Evolutionary conservation across 2,888 invertebrate species (phyloP).

Genomic region (Dynastes tityus): DNA sequence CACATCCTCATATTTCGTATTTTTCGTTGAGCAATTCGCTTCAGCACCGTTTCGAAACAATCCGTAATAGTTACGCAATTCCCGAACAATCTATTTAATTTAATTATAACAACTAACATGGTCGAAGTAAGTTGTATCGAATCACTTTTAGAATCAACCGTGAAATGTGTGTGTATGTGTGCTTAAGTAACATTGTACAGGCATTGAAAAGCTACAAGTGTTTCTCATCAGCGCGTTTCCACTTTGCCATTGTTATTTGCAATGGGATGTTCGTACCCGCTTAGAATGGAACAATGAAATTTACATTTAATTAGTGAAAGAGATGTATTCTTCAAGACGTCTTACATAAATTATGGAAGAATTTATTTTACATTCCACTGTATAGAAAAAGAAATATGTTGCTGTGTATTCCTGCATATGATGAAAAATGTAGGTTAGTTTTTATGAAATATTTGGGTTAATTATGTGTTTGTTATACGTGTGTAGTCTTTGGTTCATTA

Average conservation of each 20-base stretch:
- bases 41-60: constrained; percentile 1
- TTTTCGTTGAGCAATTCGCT: not conserved
- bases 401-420: not conserved
- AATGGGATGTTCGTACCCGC: constrained; percentile 28
- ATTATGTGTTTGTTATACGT: not conserved
- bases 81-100: constrained; percentile 3
- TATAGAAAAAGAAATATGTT: not conserved
- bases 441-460: not conserved
- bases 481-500: no score
- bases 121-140: constrained; percentile 1
- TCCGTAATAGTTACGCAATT: constrained; percentile 29
- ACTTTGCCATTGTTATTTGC: constrained; percentile 33
- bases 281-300: constrained; percentile 39
- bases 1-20: not conserved
- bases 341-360: constrained; percentile 19
- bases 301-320: constrained; percentile 40
- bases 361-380: constrained; percentile 10
- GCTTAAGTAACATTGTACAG: constrained; percentile 23
- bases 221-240: constrained; percentile 31
- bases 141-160: constrained; percentile 16
- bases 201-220: constrained; percentile 18
- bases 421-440: constrained; percentile 6
- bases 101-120: constrained; percentile 11
- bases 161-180: not conserved
- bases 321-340: constrained; percentile 16